Base-by-base conservation (phyloP, 1,140 invertebrate genomes). In the Trichonephila inaurata region DNA sequence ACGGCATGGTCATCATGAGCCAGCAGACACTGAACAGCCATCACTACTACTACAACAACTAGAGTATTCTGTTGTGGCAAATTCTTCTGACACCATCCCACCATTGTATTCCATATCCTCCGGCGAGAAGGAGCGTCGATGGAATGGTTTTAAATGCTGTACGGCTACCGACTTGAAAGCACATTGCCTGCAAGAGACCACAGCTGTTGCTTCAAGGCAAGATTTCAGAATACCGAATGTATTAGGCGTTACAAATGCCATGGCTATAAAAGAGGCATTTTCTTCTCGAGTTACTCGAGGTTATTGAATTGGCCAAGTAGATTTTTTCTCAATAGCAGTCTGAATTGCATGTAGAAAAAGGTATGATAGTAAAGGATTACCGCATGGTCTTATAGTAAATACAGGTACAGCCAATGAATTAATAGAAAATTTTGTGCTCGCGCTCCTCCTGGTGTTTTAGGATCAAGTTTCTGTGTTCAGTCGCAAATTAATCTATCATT, bases 1-100 rank as follows among this genome's bases (percentile, higher is more conserved):
- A 96, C 90, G 96, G 96, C 5, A 96, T 97, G 96, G 97, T 97
- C 18, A 97, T 96, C 95, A 96, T 97, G 93, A 97, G 96, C n/a
- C 97, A 97, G 85, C 96, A 97, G 94, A 96, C 97, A 1, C 96
- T 96, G 16, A 96, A 96, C 94, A 96, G 96, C 89, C 96, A 96
- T 44, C 95, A 96, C 58, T 92, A 91, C 64, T 88, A 91, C 58
- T 94, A 94, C 83, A 72, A 51, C 82, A 85, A 88, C 51, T 91
- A 83, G 58, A 62, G 58, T 8, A 16, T 12, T 85, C 83, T 61
- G 24, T 85, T 33, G 21, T 21, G n/a, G 12, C 83, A 24, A 60
- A 60, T 61, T 5, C 51, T 21, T 85, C 21, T 85, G 58, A 85
- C 33, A 58, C 83, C 14, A 61, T 85, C 83, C 83, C 44, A 58